These are phyloP conservation scores for Trichogramma pretiosum DNA, from an alignment of 1,140 invertebrate species.

Conservation along the genomic window DNA sequence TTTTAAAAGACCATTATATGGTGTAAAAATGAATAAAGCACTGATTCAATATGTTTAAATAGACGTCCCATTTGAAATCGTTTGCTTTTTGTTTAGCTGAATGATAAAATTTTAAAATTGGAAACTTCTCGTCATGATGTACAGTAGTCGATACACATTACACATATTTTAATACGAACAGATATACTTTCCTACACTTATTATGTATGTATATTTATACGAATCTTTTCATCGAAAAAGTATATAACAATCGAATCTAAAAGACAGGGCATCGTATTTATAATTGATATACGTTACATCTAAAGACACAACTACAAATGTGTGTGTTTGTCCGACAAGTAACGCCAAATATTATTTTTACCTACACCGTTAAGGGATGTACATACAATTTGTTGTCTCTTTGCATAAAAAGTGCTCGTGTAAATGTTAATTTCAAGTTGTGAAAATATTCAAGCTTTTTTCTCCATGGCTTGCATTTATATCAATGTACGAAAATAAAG, in stretches of 20 bases:
- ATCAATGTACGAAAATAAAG: constrained; percentile 4
- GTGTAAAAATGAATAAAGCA: constrained; percentile 4
- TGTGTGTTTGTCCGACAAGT: too few relatives aligned
- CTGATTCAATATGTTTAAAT: not conserved
- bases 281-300: not conserved
- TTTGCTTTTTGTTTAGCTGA: too few relatives aligned
- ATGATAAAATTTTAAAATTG: too few relatives aligned
- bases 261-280: constrained; percentile 2
- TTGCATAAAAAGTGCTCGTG: not conserved
- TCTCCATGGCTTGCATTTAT: not conserved
- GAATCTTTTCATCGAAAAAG: constrained; percentile 5
- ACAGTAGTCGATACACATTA: too few relatives aligned
- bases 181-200: constrained; percentile 1
- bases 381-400: not conserved
- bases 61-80: not conserved
- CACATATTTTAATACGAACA: too few relatives aligned
- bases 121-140: not conserved
- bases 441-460: constrained; percentile 5
- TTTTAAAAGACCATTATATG: too few relatives aligned
- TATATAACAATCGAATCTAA: constrained; percentile 9
- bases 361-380: too few relatives aligned
- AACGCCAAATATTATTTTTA: too few relatives aligned
- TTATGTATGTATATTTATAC: constrained; percentile 8
- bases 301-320: too few relatives aligned
- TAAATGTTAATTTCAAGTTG: not conserved